A percentile compares a stretch with the other conserved stretches of the same genome.
Evolutionary conservation across 2,113 vertebrate species (phyloP).

Genomic region (Chinchilla lanigera): DNA sequence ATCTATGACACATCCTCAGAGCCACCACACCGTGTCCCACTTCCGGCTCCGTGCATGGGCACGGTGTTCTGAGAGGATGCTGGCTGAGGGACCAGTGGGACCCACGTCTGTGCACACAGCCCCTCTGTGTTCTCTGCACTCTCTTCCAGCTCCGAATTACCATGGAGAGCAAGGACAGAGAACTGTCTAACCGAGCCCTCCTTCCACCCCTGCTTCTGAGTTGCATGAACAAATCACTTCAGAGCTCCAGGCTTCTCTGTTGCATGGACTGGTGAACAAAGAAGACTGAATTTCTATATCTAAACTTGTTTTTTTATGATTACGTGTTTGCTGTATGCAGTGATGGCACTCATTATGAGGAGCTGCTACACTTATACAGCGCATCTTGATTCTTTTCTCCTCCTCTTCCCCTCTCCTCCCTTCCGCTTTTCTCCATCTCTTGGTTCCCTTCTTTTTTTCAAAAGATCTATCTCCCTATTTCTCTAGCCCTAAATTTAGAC

Average conservation of each 20-base stretch:
- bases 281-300: background rate
- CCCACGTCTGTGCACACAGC: fast-evolving
- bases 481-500: background rate
- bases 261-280: background rate
- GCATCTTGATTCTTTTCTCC: background rate
- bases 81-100: background rate
- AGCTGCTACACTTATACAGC: no score
- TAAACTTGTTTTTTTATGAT: background rate
- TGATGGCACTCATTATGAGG: no score
- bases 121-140: background rate
- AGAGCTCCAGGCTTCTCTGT: background rate
- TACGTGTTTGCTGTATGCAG: background rate
- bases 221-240: background rate
- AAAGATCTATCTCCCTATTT: background rate
- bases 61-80: background rate
- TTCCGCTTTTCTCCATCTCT: background rate
- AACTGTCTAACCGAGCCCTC: background rate
- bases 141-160: background rate
- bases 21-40: fast-evolving
- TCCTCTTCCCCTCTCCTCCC: background rate
- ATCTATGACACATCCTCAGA: background rate
- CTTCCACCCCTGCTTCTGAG: background rate
- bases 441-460: background rate
- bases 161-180: background rate
- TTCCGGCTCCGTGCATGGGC: background rate